phyloP scores from a whole-genome alignment of 2,888 invertebrate species.

The Gari tellinella region DNA sequence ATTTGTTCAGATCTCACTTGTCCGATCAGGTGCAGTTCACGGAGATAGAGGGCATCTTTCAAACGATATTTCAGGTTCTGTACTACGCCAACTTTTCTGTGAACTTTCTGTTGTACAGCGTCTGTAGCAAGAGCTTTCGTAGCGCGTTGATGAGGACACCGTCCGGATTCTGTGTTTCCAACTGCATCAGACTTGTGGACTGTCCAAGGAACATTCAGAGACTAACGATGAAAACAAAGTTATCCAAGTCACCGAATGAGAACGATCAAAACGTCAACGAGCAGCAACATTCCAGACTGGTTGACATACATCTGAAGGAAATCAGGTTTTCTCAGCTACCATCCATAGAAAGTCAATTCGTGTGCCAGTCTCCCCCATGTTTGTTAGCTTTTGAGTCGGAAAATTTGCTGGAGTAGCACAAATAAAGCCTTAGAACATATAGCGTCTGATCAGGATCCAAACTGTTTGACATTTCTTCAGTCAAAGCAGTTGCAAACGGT shows the following conservation, averaged over 20 bases:
- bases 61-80: slow-evolving; percentile 88
- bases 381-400: slow-evolving; percentile 58
- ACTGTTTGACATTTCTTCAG: too few relatives aligned
- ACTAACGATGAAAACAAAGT: slow-evolving; percentile 26
- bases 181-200: slow-evolving; percentile 17
- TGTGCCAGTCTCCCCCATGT: slow-evolving; percentile 71
- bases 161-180: slow-evolving; percentile 22
- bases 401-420: slow-evolving; percentile 3
- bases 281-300: slow-evolving; percentile 66
- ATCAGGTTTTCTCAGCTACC: slow-evolving; percentile 70
- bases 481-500: too few relatives aligned
- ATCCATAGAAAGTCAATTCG: slow-evolving; percentile 67
- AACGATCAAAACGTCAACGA: slow-evolving; percentile 22
- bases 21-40: slow-evolving; percentile 58
- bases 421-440: too few relatives aligned
- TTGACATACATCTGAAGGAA: slow-evolving; percentile 71
- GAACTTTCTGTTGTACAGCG: slow-evolving; percentile 88
- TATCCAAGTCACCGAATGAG: slow-evolving; percentile 4
- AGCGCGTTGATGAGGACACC: slow-evolving; percentile 61
- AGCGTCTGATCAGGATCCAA: too few relatives aligned
- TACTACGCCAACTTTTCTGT: slow-evolving; percentile 94
- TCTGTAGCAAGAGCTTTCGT: slow-evolving; percentile 82
- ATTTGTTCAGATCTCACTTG: slow-evolving; percentile 66
- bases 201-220: slow-evolving; percentile 28
- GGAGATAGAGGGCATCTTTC: slow-evolving; percentile 64